These are phyloP conservation scores for Tiaroga cobitis DNA, from an alignment of 2,797 vertebrate genomes.

Conservation along the genomic window DNA sequence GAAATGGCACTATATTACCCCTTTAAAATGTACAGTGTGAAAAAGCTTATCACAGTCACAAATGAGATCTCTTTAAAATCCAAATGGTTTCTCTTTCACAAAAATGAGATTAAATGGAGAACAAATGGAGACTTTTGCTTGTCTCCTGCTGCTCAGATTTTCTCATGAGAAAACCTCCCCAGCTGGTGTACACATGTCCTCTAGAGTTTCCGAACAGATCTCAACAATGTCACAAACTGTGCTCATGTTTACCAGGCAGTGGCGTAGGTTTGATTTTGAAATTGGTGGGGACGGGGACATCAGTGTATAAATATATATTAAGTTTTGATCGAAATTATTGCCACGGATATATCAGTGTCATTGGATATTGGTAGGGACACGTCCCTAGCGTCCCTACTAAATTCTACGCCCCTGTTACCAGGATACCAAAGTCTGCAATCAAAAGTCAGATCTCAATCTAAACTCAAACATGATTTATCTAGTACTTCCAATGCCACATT, in stretches of 20 bases:
- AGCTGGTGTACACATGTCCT: background rate
- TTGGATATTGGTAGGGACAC: no score
- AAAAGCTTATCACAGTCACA: background rate
- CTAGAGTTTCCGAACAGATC: background rate
- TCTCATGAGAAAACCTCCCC: background rate
- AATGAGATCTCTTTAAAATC: background rate
- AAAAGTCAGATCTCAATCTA: background rate
- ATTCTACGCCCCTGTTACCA: no score
- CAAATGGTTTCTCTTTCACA: background rate
- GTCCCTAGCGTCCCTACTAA: no score
- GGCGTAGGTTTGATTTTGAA: no score
- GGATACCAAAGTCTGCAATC: background rate
- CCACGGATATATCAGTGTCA: no score
- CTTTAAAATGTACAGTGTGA: background rate
- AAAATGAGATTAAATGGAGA: background rate
- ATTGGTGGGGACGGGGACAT: no score
- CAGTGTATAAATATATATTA: no score
- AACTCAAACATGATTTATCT: background rate
- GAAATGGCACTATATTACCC: no score
- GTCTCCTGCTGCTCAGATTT: background rate
- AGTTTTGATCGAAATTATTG: no score
- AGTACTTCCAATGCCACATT: background rate
- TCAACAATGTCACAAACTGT: background rate
- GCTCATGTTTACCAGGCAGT: background rate
- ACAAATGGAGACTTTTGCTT: slow-evolving; percentile 12